phyloP scores from a whole-genome alignment of 2,797 vertebrate species.

The Protonibea diacanthus region DNA sequence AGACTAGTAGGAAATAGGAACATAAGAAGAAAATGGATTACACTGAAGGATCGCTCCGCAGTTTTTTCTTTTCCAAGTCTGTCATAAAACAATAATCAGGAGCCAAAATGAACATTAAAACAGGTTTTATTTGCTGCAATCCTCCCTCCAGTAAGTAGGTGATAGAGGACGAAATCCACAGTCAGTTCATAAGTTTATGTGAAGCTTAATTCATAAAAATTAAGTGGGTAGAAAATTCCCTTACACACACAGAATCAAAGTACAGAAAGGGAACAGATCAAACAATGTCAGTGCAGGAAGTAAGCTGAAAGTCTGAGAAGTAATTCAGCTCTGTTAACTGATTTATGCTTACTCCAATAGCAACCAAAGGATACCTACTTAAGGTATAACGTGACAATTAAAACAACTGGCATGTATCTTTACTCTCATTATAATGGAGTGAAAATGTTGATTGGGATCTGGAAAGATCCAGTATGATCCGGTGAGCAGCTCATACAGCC shows the following conservation, averaged over 20 bases:
- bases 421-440: background rate
- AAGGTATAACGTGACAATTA: background rate
- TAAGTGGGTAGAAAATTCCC: background rate
- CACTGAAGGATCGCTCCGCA: background rate
- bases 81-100: background rate
- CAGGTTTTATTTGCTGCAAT: background rate
- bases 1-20: slow-evolving; percentile 11
- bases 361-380: background rate
- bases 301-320: slow-evolving; percentile 10
- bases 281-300: background rate
- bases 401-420: background rate
- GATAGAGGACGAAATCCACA: background rate
- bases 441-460: slow-evolving; percentile 33
- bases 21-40: background rate
- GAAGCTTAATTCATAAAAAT: background rate
- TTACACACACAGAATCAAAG: slow-evolving; percentile 3
- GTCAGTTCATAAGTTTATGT: background rate
- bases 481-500: slow-evolving; percentile 31
- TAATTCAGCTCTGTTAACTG: background rate
- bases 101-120: background rate
- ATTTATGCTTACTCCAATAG: slow-evolving; percentile 11
- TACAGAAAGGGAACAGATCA: background rate
- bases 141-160: background rate
- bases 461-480: slow-evolving; percentile 24
- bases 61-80: background rate